Base-by-base conservation (phyloP, 2,888 invertebrate species). In the Euphydryas editha region DNA sequence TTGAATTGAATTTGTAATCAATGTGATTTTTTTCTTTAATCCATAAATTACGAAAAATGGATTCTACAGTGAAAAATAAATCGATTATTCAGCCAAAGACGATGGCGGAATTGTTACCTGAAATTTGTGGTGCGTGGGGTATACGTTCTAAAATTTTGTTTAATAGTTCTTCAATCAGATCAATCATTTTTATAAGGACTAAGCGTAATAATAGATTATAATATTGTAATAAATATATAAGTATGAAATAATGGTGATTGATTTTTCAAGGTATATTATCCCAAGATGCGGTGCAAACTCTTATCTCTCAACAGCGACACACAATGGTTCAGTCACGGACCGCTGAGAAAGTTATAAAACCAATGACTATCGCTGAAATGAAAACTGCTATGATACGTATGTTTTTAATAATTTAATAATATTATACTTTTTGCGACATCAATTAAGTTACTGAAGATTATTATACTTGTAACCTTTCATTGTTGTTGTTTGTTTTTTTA, bases 331-430 rank as follows among this genome's bases (percentile, higher is more conserved):
- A 78, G 8, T 76, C 81, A n/a, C 77, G 75, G 3, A 87, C 86
- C 13, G 62, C 81, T 42, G 86, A 83, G 57, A 88, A 85, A 69
- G 69, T 73, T 7, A 11, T 78, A 0, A 87, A 83, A 72, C 88
- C 89, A 1, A 71, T 88, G 65, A 88, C 86, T 30, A 77, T 88
- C 6, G 88, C 87, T 13, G 86, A 90, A 81, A 83, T 91, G 82
- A 81, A 72, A 67, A 78, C 82, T 68, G 77, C 77, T 58, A 72
- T 88, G 20, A 61, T 73, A 75, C 81, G 90, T 90, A 30, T 51
- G 61, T 61, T 8, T 58, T 15, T 44, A 20, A n/a, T 21, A 30
- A 30, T 7, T 30, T 30, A 24, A 24, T 24, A 2, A 24, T 24
- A 24, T 24, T 24, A 6, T 24, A 4, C 24, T 24, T 24, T 24